Base-by-base conservation (phyloP, 30 jellyfish, hydroid and myxozoan genomes). In the Aurelia coerulea region DNA sequence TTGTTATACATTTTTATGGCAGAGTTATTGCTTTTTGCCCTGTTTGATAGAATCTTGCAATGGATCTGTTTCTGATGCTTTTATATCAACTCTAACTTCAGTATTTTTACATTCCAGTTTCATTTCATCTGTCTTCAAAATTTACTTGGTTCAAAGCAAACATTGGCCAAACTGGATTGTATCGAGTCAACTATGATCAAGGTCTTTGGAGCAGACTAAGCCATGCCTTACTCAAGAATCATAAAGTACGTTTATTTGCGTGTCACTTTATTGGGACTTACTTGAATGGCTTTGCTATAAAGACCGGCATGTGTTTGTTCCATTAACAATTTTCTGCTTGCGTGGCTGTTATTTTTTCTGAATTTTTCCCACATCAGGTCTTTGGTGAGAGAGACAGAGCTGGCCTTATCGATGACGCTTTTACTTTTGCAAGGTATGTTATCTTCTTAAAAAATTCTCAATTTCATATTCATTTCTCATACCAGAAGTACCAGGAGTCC, bases 321-420 rank as follows among this genome's bases (percentile, higher is more conserved):
- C 49, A 2, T 37, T 2, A 37, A 5, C 5, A 37, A 37, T 37
- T 37, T 5, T 37, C 49, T 5, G 49, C 5, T 37, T 37, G 5
- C 49, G 1, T 2, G 49, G 49, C 49, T 37, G 5, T 37, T 5
- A 39, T 0, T 39, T 2, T 9, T 2, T 46, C 8, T 46, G 42
- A 2, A 13, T 70, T 35, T 62, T 9, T 37, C 0, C 16, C 53
- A 39, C 50, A 0, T 13, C 35, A 84, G 93, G 52, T 32, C 1
- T 7, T 84, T 41, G 65, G 65, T 10, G 84, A 73, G 65, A 50
- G 65, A 17, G 93, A 84, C 62, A 63, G 93, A 70, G 83, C 87
- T 41, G 84, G 84, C 13, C 60, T 84, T n/a, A 58, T 84, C 16
- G 93, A 84, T 60, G 93, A 84, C 42, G 93, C 93, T 1, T 53